Evolutionary conservation across 2,888 invertebrate species (phyloP), one percentile per base, ranked within the genome.

Genomic region (Leptothorax acervorum): DNA sequence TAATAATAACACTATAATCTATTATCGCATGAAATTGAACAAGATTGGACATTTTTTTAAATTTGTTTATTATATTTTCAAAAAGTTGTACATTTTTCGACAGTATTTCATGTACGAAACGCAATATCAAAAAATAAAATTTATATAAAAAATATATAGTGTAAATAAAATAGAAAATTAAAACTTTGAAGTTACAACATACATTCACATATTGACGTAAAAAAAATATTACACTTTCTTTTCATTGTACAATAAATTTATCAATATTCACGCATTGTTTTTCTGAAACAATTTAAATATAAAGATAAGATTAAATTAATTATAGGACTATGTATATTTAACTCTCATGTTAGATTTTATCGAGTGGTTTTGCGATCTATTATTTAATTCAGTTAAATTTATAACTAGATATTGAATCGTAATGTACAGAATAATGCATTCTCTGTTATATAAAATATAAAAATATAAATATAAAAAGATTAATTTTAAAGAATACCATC

Each of bases 21-120:
- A 48, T 15, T 51, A 55, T n/a, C 2, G 12, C 4, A 66, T 42
- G 2, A 57, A 4, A 28, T 31, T 42, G 2, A 60, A 42, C 0
- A 60, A 45, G 4, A 60, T 8, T 66, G 55, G 4, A 53, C 3
- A 35, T 57, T 31, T 45, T 55, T 0, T 68, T 57, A 68, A 57
- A 68, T 31, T 53, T 66, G 12, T 68, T 78, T 68, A 68, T 55
- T 65, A 53, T 8, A 65, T n/a, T 42, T 66, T 53, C 0, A 66
- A 53, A 55, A 78, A 68, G 65, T 23, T 48, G 15, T 57, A 66
- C 23, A 76, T 76, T 76, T 76, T n/a, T 23, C 1, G 62, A 62
- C 23, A 35, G 3, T 75, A 63, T 51, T 65, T 23, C 6, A 39
- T 18, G 18, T 28, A 65, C 18, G 15, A 28, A 66, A 76, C 3